Base-by-base conservation (phyloP, 2,888 invertebrate genomes). In the Schizaphis graminum region DNA sequence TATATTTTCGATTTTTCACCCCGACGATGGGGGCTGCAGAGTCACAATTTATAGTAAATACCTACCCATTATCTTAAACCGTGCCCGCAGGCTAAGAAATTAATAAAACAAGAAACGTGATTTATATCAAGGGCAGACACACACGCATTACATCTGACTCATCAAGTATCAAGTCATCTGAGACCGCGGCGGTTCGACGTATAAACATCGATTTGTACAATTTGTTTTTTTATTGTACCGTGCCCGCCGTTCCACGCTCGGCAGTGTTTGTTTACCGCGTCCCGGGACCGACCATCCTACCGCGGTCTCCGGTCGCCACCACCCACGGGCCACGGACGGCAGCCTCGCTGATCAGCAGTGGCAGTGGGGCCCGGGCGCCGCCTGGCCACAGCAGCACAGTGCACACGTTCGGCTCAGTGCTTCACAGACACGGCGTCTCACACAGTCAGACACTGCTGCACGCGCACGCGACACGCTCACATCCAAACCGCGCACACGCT, bases 311-410 rank as follows among this genome's bases (percentile, higher is more conserved):
- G n/a, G 21, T 8, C 67, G 35, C 77, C 35, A 8, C 77, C 77
- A 21, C 77, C 35, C 21, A 21, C 35, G 8, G 35, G 21, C 77
- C 35, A 5, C 35, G 77, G 67, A 3, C 77, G 7, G 77, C 77
- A 77, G 77, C 77, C 77, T 77, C 35, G 21, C 21, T 77, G 35
- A 3, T 35, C 77, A 21, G 77, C 77, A 8, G 77, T 0, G 35
- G 77, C 77, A 77, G 77, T 77, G 77, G 77, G 77, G 77, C 77
- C 77, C 21, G 77, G 77, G 35, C 67, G 67, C 28, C 61, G 61
- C 67, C 67, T n/a, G 67, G 67, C 35, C 77, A 41, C 77, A 77
- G 77, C 77, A 77, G 77, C 77, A 21, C 77, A 77, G 35, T 35
- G 21, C 35, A 21, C 57, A 26, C 57, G 57, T 57, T 57, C 35